Conservation (phyloP, 2,888 invertebrate species). For the Drosophila multiciliata region DNA sequence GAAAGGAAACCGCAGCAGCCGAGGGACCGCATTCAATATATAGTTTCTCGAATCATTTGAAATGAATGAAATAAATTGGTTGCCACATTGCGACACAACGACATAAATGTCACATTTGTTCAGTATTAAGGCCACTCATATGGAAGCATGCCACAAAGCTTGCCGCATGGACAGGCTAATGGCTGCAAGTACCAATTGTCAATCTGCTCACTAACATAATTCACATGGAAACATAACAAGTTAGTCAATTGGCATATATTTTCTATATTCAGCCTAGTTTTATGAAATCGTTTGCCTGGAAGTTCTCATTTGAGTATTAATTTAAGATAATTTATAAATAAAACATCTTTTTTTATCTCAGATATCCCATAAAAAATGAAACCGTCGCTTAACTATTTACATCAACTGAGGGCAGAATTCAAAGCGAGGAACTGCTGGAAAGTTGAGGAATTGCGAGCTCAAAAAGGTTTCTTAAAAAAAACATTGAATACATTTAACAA, state of each 20-base stretch:
- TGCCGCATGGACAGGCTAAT: constrained; percentile 25
- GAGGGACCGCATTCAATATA: constrained; percentile 7
- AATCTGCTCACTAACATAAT: constrained; percentile 1
- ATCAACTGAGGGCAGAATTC: neutral
- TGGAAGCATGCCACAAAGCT: constrained; percentile 11
- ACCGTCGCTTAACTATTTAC: neutral
- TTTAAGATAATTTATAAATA: too few species aligned
- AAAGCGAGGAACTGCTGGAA: neutral
- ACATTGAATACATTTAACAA: too few species aligned
- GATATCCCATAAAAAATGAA: neutral
- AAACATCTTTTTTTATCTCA: too few species aligned
- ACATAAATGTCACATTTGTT: constrained; percentile 50
- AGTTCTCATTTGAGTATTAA: too few species aligned
- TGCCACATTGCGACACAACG: constrained; percentile 33
- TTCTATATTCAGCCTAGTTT: neutral
- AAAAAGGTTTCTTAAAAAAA: neutral
- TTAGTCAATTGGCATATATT: constrained; percentile 12
- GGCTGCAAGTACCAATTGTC: constrained; percentile 13
- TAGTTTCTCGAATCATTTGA: constrained; percentile 62
- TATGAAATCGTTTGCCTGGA: neutral
- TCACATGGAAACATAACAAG: neutral
- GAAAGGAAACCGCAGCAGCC: constrained; percentile 50
- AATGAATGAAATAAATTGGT: constrained; percentile 66
- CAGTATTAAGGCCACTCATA: constrained; percentile 29
- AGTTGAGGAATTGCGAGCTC: neutral